Evolutionary conservation across 2,113 vertebrate species (phyloP).

Genomic region (Circaetus gallicus): DNA sequence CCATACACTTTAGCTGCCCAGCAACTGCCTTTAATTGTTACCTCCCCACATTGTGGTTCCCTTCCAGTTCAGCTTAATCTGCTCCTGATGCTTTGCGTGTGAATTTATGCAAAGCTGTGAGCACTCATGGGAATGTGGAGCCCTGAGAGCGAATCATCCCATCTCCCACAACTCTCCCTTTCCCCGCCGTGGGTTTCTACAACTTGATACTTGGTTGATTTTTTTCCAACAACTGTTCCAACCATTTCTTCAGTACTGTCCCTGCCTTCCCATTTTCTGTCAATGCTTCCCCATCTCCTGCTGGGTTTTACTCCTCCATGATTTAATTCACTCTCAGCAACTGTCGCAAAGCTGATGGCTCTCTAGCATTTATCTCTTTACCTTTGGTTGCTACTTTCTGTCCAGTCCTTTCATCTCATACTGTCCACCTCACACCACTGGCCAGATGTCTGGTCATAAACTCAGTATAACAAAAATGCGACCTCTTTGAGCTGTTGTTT

Average conservation of each 20-base stretch:
- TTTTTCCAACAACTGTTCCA: constrained; percentile 21
- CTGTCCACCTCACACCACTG: not conserved
- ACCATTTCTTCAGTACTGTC: not conserved
- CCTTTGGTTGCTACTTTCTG: constrained; percentile 18
- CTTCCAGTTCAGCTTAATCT: constrained; percentile 45
- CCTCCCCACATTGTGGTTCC: not conserved
- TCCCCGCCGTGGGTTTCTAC: constrained; percentile 19
- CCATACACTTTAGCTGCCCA: not conserved
- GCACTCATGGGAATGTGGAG: constrained; percentile 35
- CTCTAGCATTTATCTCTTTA: constrained; percentile 30
- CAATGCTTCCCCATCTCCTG: not conserved
- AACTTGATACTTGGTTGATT: not conserved
- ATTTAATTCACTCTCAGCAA: constrained; percentile 41
- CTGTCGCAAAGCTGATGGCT: constrained; percentile 4
- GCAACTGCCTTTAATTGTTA: constrained; percentile 51
- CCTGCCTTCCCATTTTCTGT: constrained; percentile 38
- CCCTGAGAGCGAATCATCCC: constrained; percentile 4
- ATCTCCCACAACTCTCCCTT: constrained; percentile 55
- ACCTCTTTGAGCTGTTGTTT: not conserved
- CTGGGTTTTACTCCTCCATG: constrained; percentile 21
- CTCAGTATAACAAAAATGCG: not conserved
- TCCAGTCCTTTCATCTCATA: not conserved
- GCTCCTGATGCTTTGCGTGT: constrained; percentile 52
- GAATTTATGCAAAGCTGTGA: constrained; percentile 43
- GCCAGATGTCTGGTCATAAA: not conserved